Evolutionary conservation across 2,888 invertebrate species (phyloP), one percentile per base, ranked within the genome.

Genomic region (Lochmaea crataegi): DNA sequence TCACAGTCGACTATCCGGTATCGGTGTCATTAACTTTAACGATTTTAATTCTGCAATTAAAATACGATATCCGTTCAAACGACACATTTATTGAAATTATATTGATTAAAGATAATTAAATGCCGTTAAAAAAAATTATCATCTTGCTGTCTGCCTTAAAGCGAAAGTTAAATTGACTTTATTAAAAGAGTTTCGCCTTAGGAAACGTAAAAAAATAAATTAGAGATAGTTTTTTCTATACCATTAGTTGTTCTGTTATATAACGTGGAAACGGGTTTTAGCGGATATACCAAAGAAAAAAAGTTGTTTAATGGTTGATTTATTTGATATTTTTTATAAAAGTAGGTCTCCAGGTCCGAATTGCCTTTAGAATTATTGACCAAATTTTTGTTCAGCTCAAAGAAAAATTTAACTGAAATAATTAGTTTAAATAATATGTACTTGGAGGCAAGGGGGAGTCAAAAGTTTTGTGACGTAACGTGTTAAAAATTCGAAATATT

Each of bases 1-100:
- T 14, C 53, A 16, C 18, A 38, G 53, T 38, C 65, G 10, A 53
- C 65, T 65, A 65, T 32, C 48, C 53, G 26, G 18, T 16, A 53
- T 51, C 51, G 14, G 65, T 65, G 22, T 65, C 32, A 12, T 51
- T 65, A 65, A 65, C 51, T 51, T 51, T n/a, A 38, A 56, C 22
- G 16, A 32, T 51, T 38, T 53, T 65, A 65, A 65, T 65, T 10
- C 11, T 38, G 26, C 42, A 57, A 66, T 66, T 66, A 66, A 57
- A 66, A 45, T 41, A 22, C 41, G 18, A 42, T 57, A 41, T 18
- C 56, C 26, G 53, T 38, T 60, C 6, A 65, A 65, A 53, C 41
- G 66, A 56, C 16, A 57, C 18, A 57, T 57, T 56, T n/a, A 66
- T 66, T 65, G 51, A 56, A 65, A 53, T 65, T 65, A 65, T 32